These are phyloP conservation scores for Cantharis lateralis DNA, from an alignment of 2,888 invertebrate species.

Conservation along the genomic window DNA sequence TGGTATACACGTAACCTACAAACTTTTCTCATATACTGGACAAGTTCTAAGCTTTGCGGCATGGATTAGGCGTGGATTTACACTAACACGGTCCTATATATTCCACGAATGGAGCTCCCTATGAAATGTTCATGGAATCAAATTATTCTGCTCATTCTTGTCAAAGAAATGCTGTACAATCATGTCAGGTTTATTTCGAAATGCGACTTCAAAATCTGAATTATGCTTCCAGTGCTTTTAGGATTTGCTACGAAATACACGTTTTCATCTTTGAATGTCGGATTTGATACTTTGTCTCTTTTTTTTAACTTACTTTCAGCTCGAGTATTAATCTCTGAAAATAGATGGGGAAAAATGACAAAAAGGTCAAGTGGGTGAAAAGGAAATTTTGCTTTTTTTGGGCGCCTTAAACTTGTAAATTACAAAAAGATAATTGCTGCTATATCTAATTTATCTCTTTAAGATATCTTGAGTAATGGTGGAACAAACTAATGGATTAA, in stretches of 20 bases:
- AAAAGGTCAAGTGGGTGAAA: background rate
- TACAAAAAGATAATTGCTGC: background rate
- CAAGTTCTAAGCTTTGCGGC: slow-evolving; percentile 44
- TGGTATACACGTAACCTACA: slow-evolving; percentile 10
- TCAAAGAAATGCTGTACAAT: slow-evolving; percentile 47
- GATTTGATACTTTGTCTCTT: background rate
- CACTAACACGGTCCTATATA: slow-evolving; percentile 44
- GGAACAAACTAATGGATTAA: background rate
- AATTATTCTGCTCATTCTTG: slow-evolving; percentile 51
- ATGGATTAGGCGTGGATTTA: slow-evolving; percentile 51
- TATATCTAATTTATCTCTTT: slow-evolving; percentile 1
- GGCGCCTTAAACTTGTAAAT: background rate
- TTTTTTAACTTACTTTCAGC: background rate
- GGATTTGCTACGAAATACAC: slow-evolving; percentile 9
- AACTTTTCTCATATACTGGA: slow-evolving; percentile 41
- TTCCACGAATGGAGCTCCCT: slow-evolving; percentile 42
- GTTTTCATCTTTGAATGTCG: slow-evolving; percentile 12
- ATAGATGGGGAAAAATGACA: background rate
- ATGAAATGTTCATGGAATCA: slow-evolving; percentile 49
- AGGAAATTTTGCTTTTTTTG: background rate
- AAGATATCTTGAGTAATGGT: background rate
- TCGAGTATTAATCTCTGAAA: background rate
- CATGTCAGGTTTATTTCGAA: slow-evolving; percentile 47
- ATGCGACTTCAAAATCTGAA: slow-evolving; percentile 11
- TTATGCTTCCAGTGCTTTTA: slow-evolving; percentile 16